Evolutionary conservation across 2,888 invertebrate species (phyloP).

Genomic region (Drosophila mulleri): DNA sequence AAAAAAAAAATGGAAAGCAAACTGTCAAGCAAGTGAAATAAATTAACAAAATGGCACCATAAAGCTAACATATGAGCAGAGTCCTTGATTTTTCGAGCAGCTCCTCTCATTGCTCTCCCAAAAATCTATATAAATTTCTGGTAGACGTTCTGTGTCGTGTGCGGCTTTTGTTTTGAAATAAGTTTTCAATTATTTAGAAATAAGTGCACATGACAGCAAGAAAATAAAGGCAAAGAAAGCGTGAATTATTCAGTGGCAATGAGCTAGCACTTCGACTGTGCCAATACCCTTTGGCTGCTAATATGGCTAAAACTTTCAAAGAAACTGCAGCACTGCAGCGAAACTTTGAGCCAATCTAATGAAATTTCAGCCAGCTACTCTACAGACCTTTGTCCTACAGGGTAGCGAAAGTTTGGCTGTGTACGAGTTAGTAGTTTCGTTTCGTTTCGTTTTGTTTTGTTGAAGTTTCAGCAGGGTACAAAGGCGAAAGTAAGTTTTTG

Average conservation of each 20-base stretch:
- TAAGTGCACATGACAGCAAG: slow-evolving; percentile 69
- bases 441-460: slow-evolving; percentile 42
- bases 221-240: slow-evolving; percentile 45
- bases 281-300: slow-evolving; percentile 35
- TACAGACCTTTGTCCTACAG: slow-evolving; percentile 3
- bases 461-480: slow-evolving; percentile 38
- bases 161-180: slow-evolving; percentile 53
- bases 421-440: slow-evolving; percentile 10
- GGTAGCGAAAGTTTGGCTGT: slow-evolving; percentile 19
- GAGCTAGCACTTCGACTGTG: slow-evolving; percentile 19
- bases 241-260: slow-evolving; percentile 25
- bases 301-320: slow-evolving; percentile 2
- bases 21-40: slow-evolving; percentile 79
- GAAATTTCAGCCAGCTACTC: slow-evolving; percentile 6
- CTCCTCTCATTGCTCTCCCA: slow-evolving; percentile 13
- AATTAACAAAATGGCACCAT: slow-evolving; percentile 78
- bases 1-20: slow-evolving; percentile 56
- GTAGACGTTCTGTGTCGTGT: slow-evolving; percentile 32
- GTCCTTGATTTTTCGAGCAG: slow-evolving; percentile 65
- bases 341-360: slow-evolving; percentile 4
- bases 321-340: slow-evolving; percentile 4
- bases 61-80: slow-evolving; percentile 74
- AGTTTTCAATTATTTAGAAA: slow-evolving; percentile 78
- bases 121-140: slow-evolving; percentile 35
- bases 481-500: slow-evolving; percentile 44